Evolutionary conservation across 1,140 invertebrate species (phyloP).

Genomic region (Sweltsa coloradensis): DNA sequence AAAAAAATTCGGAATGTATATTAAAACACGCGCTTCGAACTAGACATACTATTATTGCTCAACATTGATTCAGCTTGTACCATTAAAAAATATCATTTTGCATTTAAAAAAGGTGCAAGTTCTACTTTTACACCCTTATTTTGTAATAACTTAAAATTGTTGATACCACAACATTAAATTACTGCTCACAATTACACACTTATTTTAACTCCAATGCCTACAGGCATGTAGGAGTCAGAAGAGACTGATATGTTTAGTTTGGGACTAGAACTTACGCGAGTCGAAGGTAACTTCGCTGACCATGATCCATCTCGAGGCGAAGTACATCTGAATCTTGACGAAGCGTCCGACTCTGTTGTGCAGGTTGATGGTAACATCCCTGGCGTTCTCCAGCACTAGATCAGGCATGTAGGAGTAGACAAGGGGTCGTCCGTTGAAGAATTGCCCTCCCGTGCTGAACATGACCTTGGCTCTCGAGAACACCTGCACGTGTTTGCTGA

Average conservation of each 20-base stretch:
- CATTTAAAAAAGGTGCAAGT: too few relatives aligned
- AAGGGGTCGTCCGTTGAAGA: conserved; percentile 45
- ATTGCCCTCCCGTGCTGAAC: conserved; percentile 52
- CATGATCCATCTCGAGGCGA: conserved; percentile 64
- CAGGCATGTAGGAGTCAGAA: not conserved
- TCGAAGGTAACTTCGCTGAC: conserved; percentile 63
- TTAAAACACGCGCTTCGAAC: too few relatives aligned
- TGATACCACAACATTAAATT: too few relatives aligned
- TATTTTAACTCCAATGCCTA: too few relatives aligned
- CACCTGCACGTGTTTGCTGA: conserved; percentile 51
- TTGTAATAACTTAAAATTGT: too few relatives aligned
- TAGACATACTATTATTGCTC: too few relatives aligned
- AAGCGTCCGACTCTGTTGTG: conserved; percentile 46
- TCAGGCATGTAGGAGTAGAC: conserved; percentile 61
- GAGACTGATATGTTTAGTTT: not conserved
- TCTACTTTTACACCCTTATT: too few relatives aligned
- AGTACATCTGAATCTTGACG: conserved; percentile 59
- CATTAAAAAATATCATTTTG: too few relatives aligned
- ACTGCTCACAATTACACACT: too few relatives aligned
- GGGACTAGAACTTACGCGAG: conserved; percentile 36
- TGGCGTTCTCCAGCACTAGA: conserved; percentile 50
- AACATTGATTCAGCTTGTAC: too few relatives aligned
- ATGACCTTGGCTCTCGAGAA: conserved; percentile 53
- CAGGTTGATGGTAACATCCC: conserved; percentile 59
- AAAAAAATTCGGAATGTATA: too few relatives aligned